A percentile compares a stretch with the other conserved stretches of the same genome.
phyloP scores from a whole-genome alignment of 2,888 invertebrate species.

The Coleophora flavipennella region DNA sequence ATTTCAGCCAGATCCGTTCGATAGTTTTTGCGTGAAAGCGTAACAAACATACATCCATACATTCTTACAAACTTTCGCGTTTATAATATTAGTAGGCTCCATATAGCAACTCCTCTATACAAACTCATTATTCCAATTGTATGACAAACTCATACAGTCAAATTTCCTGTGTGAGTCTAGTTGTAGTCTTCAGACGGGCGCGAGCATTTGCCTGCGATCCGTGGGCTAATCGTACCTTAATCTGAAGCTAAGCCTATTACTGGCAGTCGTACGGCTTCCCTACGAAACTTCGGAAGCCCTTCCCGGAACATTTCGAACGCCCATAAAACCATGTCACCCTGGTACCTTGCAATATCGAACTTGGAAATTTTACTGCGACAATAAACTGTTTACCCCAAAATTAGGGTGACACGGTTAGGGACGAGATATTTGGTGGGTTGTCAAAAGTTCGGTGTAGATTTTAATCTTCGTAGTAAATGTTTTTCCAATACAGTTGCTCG shows the following conservation, averaged over 20 bases:
- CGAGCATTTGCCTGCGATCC: slow-evolving; percentile 49
- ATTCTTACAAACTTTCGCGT: too few relatives aligned
- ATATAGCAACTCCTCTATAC: too few relatives aligned
- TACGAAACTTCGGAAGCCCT: slow-evolving; percentile 70
- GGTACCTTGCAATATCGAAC: slow-evolving; percentile 49
- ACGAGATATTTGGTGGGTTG: slow-evolving; percentile 19
- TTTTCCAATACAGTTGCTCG: too few relatives aligned
- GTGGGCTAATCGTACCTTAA: slow-evolving; percentile 66
- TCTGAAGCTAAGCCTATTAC: slow-evolving; percentile 69
- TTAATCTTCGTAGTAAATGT: too few relatives aligned
- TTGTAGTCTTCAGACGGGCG: slow-evolving; percentile 57
- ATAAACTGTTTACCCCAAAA: slow-evolving; percentile 45
- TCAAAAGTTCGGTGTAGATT: slow-evolving; percentile 23
- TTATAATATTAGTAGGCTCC: too few relatives aligned
- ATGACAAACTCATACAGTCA: too few relatives aligned
- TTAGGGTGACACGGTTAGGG: slow-evolving; percentile 32
- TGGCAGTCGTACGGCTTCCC: slow-evolving; percentile 68
- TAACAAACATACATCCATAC: too few relatives aligned
- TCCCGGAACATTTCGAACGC: slow-evolving; percentile 52
- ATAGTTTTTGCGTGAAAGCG: too few relatives aligned
- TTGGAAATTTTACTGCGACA: slow-evolving; percentile 56
- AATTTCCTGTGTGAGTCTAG: slow-evolving; percentile 38
- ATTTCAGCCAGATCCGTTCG: too few relatives aligned
- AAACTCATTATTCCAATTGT: too few relatives aligned
- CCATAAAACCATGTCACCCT: slow-evolving; percentile 55